Evolutionary conservation across 2,888 invertebrate species (phyloP), one percentile per base, ranked within the genome.

Genomic region (Mesoligia furuncula): DNA sequence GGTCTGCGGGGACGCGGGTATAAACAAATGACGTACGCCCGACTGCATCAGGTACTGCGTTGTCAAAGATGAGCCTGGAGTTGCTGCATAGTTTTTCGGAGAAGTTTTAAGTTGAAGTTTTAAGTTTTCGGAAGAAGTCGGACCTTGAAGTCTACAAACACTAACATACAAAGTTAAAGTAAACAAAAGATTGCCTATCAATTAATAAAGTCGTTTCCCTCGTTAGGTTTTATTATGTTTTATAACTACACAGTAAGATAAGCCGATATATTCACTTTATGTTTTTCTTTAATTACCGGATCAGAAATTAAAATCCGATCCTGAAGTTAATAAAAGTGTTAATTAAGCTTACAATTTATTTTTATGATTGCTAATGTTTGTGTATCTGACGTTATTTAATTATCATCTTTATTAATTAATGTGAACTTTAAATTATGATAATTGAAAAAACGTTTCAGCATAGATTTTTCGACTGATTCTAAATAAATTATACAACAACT

Each of bases 251-350:
- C 36, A 57, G 48, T 64, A 61, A 71, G 73, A 87, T 76, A 73
- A 69, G 54, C 54, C 45, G 66, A 68, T 75, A 57, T n/a, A 57
- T 9, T 59, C 42, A 61, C 67, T 76, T 80, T 76, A 73, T 72
- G 71, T 73, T 27, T 73, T 73, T 57, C 24, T 71, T 76, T 87
- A 87, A 84, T 84, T 81, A 85, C 74, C 71, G 85, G 85, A 85
- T 80, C 72, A 65, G 59, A 74, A 78, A 69, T 80, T 73, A 73
- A 84, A 80, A 74, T 75, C 66, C n/a, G 66, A 73, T 75, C 20
- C 72, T 70, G 66, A 67, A 71, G 45, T 67, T 72, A 57, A 73
- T 86, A 76, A 74, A 74, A 71, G 59, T 83, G 59, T 67, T 79
- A 70, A 86, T 84, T 79, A 84, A 68, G 31, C 31, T 61, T 45